Percentiles rank a stretch among this genome's conserved stretches.
Evolutionary conservation across 2,888 invertebrate genomes (phyloP).

Genomic region (Nemurella pictetii): DNA sequence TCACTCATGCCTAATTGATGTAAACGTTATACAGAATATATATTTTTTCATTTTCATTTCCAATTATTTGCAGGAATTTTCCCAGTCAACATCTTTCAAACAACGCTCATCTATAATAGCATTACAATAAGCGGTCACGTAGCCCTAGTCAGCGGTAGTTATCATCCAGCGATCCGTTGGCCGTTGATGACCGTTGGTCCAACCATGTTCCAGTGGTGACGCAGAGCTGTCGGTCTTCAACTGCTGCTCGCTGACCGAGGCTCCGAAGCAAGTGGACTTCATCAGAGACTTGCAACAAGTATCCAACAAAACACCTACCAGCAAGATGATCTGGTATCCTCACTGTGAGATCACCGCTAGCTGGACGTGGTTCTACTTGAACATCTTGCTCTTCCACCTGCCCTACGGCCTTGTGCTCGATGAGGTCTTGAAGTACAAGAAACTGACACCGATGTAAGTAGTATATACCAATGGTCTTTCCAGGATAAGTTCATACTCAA

Average conservation of each 20-base stretch:
- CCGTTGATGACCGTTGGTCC: too few relatives aligned
- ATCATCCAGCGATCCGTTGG: too few relatives aligned
- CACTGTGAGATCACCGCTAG: neutral
- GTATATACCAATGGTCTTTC: neutral
- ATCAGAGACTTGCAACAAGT: neutral
- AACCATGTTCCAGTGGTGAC: neutral
- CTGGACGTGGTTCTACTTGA: neutral
- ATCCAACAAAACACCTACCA: neutral
- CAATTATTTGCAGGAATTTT: too few relatives aligned
- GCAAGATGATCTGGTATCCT: neutral
- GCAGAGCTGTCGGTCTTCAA: neutral
- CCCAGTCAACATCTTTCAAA: too few relatives aligned
- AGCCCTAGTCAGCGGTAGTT: too few relatives aligned
- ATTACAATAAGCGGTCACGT: too few relatives aligned
- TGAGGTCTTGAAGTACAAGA: neutral
- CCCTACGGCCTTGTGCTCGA: neutral
- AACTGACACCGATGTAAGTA: neutral
- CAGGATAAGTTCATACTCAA: too few relatives aligned
- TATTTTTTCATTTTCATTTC: too few relatives aligned
- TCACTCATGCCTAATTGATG: too few relatives aligned
- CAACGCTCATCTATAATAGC: too few relatives aligned
- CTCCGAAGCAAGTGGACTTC: neutral
- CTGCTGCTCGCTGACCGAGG: neutral
- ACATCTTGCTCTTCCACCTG: neutral
- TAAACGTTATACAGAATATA: too few relatives aligned